Evolutionary conservation across 2,113 vertebrate genomes (phyloP).

Genomic region (Columba livia): DNA sequence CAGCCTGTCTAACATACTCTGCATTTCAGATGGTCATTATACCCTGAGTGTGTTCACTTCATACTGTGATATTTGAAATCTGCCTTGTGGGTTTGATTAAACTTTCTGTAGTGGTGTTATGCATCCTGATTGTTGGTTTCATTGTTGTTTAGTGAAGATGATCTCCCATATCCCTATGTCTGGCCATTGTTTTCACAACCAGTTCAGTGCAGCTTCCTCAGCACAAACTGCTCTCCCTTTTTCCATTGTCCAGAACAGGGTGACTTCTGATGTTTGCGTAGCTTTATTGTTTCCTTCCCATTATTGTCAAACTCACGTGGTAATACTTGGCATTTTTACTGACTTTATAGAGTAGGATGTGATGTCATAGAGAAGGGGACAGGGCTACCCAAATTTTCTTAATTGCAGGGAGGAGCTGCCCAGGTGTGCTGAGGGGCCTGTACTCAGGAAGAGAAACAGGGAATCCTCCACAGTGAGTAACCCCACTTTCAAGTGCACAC

Average conservation of each 20-base stretch:
- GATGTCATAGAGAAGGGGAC: conserved; percentile 77
- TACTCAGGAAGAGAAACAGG: conserved; percentile 81
- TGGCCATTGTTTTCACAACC: conserved; percentile 37
- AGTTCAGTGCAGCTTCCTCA: conserved; percentile 54
- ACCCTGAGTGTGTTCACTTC: neutral
- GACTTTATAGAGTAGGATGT: conserved; percentile 74
- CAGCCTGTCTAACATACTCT: neutral
- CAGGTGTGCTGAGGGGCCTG: conserved; percentile 79
- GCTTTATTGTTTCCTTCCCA: conserved; percentile 57
- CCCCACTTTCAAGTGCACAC: conserved; percentile 72
- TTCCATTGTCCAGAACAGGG: conserved; percentile 50
- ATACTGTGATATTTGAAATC: neutral
- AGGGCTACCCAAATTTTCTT: conserved; percentile 81
- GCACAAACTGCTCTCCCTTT: conserved; percentile 35
- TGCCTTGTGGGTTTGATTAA: conserved; percentile 52
- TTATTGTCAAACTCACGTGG: conserved; percentile 42
- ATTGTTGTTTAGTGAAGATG: conserved; percentile 22
- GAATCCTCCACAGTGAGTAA: conserved; percentile 80
- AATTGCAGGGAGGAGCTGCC: conserved; percentile 78
- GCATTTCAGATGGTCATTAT: conserved; percentile 2
- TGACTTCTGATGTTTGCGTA: conserved; percentile 51
- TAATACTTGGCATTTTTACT: conserved; percentile 70
- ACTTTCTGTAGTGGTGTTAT: conserved; percentile 10
- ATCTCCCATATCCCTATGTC: conserved; percentile 2
- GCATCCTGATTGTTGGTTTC: conserved; percentile 40